Percentiles rank a stretch among this genome's conserved stretches.
Conservation (phyloP, 2,888 invertebrate genomes). For the Amiota mariae region DNA sequence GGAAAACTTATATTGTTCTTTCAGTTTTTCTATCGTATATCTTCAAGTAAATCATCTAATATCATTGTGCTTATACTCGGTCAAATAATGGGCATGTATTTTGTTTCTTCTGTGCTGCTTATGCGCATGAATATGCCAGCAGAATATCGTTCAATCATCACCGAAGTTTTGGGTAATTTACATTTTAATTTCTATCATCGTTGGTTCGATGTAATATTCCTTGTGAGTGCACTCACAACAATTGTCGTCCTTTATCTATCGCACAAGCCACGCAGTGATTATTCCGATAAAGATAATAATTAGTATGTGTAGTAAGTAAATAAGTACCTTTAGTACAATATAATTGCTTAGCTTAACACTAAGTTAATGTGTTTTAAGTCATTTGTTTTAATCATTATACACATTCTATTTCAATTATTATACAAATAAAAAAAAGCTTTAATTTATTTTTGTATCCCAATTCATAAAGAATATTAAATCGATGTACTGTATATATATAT, state of each 20-base stretch:
- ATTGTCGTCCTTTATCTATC: conserved; percentile 96
- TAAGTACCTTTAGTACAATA: conserved; percentile 6
- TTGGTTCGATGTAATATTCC: conserved; percentile 99
- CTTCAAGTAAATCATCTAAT: conserved; percentile 98
- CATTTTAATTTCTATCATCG: conserved; percentile 99
- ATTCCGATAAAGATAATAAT: conserved; percentile 64
- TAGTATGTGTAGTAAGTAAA: conserved; percentile 32
- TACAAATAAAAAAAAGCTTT: conserved; percentile 9
- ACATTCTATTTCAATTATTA: conserved; percentile 37
- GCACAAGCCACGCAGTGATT: conserved; percentile 86
- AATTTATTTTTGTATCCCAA: background rate
- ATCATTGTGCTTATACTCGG: conserved; percentile 96
- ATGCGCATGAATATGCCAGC: conserved; percentile 99
- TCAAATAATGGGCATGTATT: conserved; percentile 99
- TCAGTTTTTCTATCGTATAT: conserved; percentile 99
- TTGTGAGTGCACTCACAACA: conserved; percentile 95
- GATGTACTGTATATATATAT: conserved; percentile 34
- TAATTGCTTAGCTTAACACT: conserved; percentile 44
- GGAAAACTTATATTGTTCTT: conserved; percentile 53
- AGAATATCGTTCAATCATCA: conserved; percentile 92
- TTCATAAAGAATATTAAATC: conserved; percentile 28
- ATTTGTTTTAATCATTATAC: conserved; percentile 47
- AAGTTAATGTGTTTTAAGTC: conserved; percentile 14
- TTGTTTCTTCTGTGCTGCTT: conserved; percentile 95
- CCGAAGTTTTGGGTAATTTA: conserved; percentile 92